phyloP scores from a whole-genome alignment of 2,113 vertebrate species.

The Actenoides hombroni region DNA sequence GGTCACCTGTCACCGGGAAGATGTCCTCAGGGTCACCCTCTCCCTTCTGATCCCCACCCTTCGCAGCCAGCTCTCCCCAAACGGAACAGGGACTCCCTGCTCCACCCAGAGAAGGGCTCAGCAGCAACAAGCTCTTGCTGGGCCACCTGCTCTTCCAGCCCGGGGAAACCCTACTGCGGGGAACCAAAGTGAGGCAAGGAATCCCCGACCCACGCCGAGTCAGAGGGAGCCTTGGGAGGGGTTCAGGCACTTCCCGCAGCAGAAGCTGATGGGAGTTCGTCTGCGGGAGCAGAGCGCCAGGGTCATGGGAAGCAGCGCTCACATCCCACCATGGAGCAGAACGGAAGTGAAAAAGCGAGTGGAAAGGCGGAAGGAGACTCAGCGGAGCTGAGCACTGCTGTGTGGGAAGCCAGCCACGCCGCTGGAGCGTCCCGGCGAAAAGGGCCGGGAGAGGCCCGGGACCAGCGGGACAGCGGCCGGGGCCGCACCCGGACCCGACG shows the following conservation, averaged over 20 bases:
- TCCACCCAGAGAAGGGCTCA: neutral
- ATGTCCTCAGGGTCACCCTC: neutral
- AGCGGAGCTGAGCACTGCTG: neutral
- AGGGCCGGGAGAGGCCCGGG: neutral
- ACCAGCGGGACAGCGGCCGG: neutral
- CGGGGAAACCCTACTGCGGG: neutral
- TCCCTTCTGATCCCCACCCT: neutral
- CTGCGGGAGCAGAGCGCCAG: neutral
- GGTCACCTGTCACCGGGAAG: neutral
- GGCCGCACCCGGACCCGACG: neutral
- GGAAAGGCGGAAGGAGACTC: neutral
- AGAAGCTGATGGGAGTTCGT: neutral
- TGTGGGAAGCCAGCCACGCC: neutral
- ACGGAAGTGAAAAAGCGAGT: accelerated
- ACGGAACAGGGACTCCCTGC: neutral
- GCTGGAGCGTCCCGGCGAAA: neutral
- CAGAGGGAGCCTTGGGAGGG: too few relatives aligned
- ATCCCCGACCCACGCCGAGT: neutral
- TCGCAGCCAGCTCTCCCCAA: neutral
- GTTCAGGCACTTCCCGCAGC: neutral
- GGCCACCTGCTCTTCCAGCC: neutral
- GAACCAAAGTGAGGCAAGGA: accelerated
- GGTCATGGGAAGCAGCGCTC: neutral
- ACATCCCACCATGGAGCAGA: accelerated
- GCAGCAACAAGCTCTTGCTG: neutral